Base-by-base conservation (phyloP, 2,797 vertebrate genomes). In the Thamnophis elegans region DNA sequence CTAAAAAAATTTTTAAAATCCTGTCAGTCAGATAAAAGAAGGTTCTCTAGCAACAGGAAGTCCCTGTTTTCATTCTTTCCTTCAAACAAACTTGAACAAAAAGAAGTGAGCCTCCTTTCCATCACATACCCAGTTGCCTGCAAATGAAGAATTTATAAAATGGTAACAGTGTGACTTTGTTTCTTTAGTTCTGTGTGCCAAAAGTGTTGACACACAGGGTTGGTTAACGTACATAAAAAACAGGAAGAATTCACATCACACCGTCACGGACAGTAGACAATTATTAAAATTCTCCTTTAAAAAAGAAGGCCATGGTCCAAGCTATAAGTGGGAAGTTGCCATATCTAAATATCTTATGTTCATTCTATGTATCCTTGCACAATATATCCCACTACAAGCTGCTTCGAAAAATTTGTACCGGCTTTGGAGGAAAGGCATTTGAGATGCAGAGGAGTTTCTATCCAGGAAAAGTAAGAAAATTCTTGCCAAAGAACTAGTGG, bases 81-180 rank as follows among this genome's bases (percentile, higher is more conserved):
- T 82, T 62, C 36, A 91, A 53, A 93, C 12, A 68, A 47, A 89
- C 91, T 92, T 92, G 92, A 60, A 90, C 68, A 58, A 65, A 94
- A 22, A 28, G 22, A 3, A 93, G 59, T 94, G 73, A 73, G 0
- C 0, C 51, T 42, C 20, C 26, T 92, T 89, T 78, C 82, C 82
- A 26, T 73, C 0, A 26, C 26, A 36, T 90, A 94, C 36, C 6
- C 5, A 54, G 3, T 85, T 95, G 88, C 78, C 90, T 85, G 54
- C 90, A 91, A 68, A 88, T 65, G 88, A 85, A 90, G 54, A 86
- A 88, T 32, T 22, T 22, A 14, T 47, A 73, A 82, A 47, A 53
- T 78, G 26, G 59, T 6, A 42, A 20, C n/a, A 47, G 18, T n/a
- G 16, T 51, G 36, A n/a, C 9, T 78, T 87, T 59, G 92, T 53